Conservation (phyloP, 2,888 invertebrate genomes). For the Didymodactylos carnosus region DNA sequence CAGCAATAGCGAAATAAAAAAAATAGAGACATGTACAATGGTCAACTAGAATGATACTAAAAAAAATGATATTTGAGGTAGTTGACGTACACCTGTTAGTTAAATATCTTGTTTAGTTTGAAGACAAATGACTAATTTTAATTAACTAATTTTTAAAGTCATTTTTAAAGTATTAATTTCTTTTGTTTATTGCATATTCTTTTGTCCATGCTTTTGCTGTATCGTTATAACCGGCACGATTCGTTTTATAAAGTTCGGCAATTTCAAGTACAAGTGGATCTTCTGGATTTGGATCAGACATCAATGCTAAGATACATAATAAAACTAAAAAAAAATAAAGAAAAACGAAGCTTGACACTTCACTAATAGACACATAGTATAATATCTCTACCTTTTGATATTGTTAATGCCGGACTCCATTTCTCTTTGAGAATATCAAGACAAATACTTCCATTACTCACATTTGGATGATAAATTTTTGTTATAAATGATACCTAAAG, state of each 20-base stretch:
- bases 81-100: no score
- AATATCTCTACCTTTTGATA: not conserved
- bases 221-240: not conserved
- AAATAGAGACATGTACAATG: no score
- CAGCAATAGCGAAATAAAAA: no score
- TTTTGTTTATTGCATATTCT: not conserved
- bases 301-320: not conserved
- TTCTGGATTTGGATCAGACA: not conserved
- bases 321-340: not conserved
- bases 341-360: not conserved
- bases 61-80: no score
- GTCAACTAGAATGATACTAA: no score
- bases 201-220: not conserved
- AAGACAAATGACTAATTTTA: no score
- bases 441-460: not conserved
- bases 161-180: not conserved
- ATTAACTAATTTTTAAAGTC: no score
- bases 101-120: no score
- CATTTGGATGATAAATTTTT: not conserved
- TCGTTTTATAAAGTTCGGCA: not conserved
- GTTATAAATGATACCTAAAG: not conserved
- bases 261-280: not conserved
- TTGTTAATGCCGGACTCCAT: not conserved
- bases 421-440: not conserved
- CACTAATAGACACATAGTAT: not conserved